These are phyloP conservation scores for Drosophila nikananu DNA, from an alignment of 1,140 invertebrate genomes.

Conservation along the genomic window DNA sequence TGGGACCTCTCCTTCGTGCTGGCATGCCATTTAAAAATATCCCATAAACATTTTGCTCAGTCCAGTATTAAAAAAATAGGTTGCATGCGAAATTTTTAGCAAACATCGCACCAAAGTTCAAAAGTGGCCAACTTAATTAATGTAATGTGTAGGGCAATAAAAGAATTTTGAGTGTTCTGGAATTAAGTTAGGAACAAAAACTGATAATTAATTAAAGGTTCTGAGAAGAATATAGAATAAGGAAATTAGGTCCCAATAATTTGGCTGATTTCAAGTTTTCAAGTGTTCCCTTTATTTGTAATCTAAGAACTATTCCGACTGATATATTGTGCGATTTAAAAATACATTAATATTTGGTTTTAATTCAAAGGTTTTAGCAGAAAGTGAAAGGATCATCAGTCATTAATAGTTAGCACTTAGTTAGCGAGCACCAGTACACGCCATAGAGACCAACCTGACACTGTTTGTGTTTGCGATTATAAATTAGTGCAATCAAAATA, in stretches of 20 bases:
- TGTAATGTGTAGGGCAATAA: conserved; percentile 32
- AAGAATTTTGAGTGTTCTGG: conserved; percentile 8
- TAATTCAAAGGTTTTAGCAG: not conserved
- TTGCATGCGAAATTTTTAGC: conserved; percentile 48
- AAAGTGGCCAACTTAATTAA: conserved; percentile 49
- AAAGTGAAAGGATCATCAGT: too few species aligned
- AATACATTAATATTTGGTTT: not conserved
- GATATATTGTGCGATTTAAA: not conserved
- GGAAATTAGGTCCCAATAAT: too few species aligned
- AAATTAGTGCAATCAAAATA: conserved; percentile 3
- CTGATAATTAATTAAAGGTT: not conserved
- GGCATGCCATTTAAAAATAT: conserved; percentile 41
- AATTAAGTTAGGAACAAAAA: not conserved
- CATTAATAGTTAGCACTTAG: not conserved
- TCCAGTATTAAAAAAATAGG: conserved; percentile 28
- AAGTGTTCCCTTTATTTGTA: not conserved
- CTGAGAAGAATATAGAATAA: too few species aligned
- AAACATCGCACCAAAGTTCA: conserved; percentile 32
- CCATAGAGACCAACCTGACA: not conserved
- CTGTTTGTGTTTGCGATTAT: not conserved
- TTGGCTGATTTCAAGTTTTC: not conserved
- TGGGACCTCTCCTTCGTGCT: conserved; percentile 39
- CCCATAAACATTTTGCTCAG: conserved; percentile 48
- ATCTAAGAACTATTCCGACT: not conserved
- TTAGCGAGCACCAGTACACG: not conserved